Conservation (phyloP, 2,888 invertebrate species). For the Ennomos fuscantarius region DNA sequence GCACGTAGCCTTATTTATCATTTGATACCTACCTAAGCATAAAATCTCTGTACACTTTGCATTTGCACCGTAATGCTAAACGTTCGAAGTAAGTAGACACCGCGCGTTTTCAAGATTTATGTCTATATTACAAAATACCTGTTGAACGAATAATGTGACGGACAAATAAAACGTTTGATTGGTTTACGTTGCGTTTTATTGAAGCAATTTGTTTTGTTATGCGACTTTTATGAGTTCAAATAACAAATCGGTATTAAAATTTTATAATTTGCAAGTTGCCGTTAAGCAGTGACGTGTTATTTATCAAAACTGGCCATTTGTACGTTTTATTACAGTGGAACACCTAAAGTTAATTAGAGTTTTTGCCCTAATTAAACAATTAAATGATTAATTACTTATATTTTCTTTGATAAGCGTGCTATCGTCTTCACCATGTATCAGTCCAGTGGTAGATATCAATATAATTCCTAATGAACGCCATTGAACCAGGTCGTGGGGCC, state of each 20-base stretch:
- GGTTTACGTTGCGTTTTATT: constrained; percentile 18
- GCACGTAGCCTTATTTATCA: too few species aligned
- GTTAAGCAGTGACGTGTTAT: neutral
- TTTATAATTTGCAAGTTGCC: constrained; percentile 2
- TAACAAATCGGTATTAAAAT: constrained; percentile 16
- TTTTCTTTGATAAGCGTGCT: too few species aligned
- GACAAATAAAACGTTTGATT: constrained; percentile 18
- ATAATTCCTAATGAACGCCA: too few species aligned
- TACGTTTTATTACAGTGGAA: too few species aligned
- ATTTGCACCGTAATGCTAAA: constrained; percentile 12
- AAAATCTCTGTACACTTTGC: constrained; percentile 9
- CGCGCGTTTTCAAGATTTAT: constrained; percentile 3
- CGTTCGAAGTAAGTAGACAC: constrained; percentile 1
- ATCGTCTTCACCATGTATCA: too few species aligned
- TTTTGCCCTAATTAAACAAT: too few species aligned
- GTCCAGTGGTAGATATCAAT: too few species aligned
- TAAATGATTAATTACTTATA: too few species aligned
- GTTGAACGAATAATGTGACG: constrained; percentile 21
- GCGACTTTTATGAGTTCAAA: constrained; percentile 24
- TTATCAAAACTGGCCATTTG: neutral
- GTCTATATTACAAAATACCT: constrained; percentile 20
- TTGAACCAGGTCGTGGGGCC: too few species aligned
- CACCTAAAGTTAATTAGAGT: too few species aligned
- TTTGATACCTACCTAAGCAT: too few species aligned
- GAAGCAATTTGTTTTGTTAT: constrained; percentile 26